Evolutionary conservation across 1,140 invertebrate species (phyloP), one percentile per base, ranked within the genome.

Genomic region (Bombus pascuorum): DNA sequence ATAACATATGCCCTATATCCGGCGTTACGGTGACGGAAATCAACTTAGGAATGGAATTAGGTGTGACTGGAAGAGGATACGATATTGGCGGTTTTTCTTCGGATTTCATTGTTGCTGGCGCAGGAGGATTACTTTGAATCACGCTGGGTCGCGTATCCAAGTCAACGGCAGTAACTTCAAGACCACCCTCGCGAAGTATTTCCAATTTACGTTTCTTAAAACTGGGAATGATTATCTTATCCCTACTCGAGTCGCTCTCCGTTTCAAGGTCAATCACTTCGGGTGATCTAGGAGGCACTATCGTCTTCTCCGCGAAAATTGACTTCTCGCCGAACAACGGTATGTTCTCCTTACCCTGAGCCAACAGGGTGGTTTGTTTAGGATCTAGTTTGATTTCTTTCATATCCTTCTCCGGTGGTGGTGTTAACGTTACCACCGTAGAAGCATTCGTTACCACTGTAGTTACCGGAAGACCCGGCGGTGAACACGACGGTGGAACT

Each of bases 191-290:
- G 76, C 97, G 96, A 37, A 97, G 94, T 42, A 97, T 97, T 78
- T 97, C 97, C 13, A 97, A 93, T 90, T 97, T 97, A 75, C 96
- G 96, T 90, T 97, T 97, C 90, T 97, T 97, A 13, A 97, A 95
- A 77, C 92, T 94, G 13, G 95, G 95, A 88, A 95, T 94, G 73
- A 95, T 93, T 22, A 95, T 91, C 74, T 95, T 94, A 73, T 95
- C 94, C 39, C 91, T 86, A 83, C 92, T 92, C 32, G 92, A 92
- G 28, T 95, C 95, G 47, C 86, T 91, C 53, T 96, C 95, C 13
- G 89, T 92, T 87, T 96, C 96, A 3, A 96, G 92, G 84, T 97
- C 96, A 44, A 97, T 96, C n/a, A 96, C 96, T 90, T 97, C 96
- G 3, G 96, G 96, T 4, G 96, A 96, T 87, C 96, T 96, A 0